Conservation (phyloP, 2,113 vertebrate species). For the Epinephelus cyanopodus region DNA sequence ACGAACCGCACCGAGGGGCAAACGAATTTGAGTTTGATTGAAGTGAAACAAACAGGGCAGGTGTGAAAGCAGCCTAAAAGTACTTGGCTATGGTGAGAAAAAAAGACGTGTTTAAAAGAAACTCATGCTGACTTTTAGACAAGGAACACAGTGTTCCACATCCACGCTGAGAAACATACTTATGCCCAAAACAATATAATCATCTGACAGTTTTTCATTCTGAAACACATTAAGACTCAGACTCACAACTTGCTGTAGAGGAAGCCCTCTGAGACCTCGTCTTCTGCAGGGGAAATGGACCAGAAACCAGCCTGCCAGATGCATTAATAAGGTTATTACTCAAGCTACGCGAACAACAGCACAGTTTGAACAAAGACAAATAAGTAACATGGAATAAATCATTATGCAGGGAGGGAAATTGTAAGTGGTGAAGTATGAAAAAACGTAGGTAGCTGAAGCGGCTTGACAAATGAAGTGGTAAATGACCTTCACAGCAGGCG, state of each 20-base stretch:
- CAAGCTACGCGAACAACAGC: slow-evolving; percentile 20
- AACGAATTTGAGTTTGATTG: no score
- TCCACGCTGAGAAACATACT: no score
- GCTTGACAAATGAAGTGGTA: slow-evolving; percentile 36
- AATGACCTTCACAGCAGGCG: slow-evolving; percentile 49
- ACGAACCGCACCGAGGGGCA: no score
- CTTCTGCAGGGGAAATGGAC: slow-evolving; percentile 24
- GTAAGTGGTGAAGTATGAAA: slow-evolving; percentile 18
- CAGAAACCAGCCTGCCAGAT: slow-evolving; percentile 47
- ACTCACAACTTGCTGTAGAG: background rate
- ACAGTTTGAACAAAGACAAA: slow-evolving; percentile 36
- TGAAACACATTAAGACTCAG: slow-evolving; percentile 7
- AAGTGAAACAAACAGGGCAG: no score
- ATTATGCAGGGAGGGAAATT: slow-evolving; percentile 2
- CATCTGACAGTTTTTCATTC: background rate
- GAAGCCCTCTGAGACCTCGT: slow-evolving; percentile 11
- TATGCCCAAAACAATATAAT: no score
- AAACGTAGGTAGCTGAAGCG: slow-evolving; percentile 7
- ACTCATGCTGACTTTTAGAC: no score
- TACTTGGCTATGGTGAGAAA: no score
- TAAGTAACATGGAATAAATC: slow-evolving; percentile 30
- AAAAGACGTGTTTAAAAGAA: no score
- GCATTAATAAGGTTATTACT: slow-evolving; percentile 54
- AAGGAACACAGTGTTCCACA: no score
- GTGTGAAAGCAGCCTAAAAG: no score